Evolutionary conservation across 2,797 vertebrate species (phyloP), one percentile per base, ranked within the genome.

Genomic region (Tamandua tetradactyla): DNA sequence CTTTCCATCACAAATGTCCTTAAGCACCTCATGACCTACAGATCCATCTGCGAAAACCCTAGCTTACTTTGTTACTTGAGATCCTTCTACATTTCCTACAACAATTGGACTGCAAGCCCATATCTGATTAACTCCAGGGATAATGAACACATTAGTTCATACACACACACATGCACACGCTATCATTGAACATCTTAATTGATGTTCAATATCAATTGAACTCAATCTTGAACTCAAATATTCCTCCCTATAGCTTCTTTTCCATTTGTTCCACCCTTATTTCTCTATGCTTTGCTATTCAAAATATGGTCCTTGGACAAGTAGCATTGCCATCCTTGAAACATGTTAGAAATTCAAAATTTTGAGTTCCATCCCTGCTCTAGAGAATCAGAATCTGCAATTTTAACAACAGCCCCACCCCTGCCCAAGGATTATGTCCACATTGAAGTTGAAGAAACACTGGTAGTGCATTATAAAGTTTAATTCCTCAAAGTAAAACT

Each of bases 311-410:
- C 25, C 32, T 59, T 20, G 9, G 32, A 68, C 10, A 92, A 88
- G 49, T 11, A 96, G 8, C 6, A 59, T 18, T 20, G 52, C 13
- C 3, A 82, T 69, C 57, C 17, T 88, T 92, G 69, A 23, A 95
- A 92, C 20, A 79, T 71, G 2, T 15, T 71, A 78, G 32, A 86
- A 87, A 68, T 55, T 85, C 25, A 68, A 47, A 92, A 74, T 90
- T 27, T 61, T 88, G 35, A 72, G 61, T 40, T 79, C 61, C 4
- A 6, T 42, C 20, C 27, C 17, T 74, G 37, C 10, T 11, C n/a
- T 85, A 44, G n/a, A 85, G 30, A 84, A 94, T 57, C 49, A 66
- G 5, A 89, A 93, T 87, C 55, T 94, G 10, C 14, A n/a, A 71
- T 84, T 86, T 94, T 80, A 89, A 84, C 32, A 92, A 7, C 52